These are phyloP conservation scores for Plecotus auritus DNA, from an alignment of 2,113 vertebrate genomes.

Conservation along the genomic window DNA sequence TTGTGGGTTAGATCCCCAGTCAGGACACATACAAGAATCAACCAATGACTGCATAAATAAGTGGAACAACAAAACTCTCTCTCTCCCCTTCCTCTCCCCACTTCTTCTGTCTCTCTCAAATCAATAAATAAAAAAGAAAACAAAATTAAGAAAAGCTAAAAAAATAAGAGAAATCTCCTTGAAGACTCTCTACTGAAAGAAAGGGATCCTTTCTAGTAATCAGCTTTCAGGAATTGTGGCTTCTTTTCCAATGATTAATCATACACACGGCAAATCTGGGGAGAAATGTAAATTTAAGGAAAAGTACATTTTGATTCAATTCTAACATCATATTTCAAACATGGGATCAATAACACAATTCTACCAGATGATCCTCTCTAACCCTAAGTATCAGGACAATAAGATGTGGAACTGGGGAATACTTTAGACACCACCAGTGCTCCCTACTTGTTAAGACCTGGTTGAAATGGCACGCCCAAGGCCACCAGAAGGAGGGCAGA, in stretches of 20 bases:
- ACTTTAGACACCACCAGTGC: not conserved
- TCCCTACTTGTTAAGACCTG: not conserved
- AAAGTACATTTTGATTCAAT: constrained; percentile 51
- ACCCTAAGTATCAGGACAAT: not conserved
- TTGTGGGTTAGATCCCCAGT: not conserved
- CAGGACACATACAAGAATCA: not conserved
- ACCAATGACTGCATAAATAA: not conserved
- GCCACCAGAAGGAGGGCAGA: not conserved
- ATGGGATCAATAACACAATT: not conserved
- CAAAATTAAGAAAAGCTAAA: not conserved
- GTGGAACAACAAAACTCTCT: not conserved
- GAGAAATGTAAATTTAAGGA: constrained; percentile 51
- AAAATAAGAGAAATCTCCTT: constrained; percentile 32
- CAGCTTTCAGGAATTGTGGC: constrained; percentile 22
- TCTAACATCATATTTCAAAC: constrained; percentile 43
- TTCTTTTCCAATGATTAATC: constrained; percentile 43
- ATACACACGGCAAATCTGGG: constrained; percentile 5
- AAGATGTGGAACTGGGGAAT: not conserved
- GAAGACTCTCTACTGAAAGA: not conserved
- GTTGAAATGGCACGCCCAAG: not conserved
- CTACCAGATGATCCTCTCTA: not conserved
- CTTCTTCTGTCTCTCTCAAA: not conserved
- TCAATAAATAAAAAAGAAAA: not conserved
- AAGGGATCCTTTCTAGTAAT: constrained; percentile 28
- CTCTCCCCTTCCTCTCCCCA: no score